Base-by-base conservation (phyloP, 2,888 invertebrate species). In the Dichetophora obliterata region DNA sequence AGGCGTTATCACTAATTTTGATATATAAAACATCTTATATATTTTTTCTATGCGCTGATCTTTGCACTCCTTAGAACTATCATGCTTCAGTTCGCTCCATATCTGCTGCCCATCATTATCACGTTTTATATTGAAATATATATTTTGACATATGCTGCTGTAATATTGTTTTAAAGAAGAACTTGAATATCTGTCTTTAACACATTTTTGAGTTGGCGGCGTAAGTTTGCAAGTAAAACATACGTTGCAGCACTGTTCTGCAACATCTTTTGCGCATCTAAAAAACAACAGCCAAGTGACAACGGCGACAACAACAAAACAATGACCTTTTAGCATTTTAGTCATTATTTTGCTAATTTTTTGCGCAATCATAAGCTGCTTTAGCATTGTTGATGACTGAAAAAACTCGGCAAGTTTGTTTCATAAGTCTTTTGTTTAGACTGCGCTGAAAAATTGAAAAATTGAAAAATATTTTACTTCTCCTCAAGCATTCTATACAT, bases 341-440 rank as follows among this genome's bases (percentile, higher is more conserved):
- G 43, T 43, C 57, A 54, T 54, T 22, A 19, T 6, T 59, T 59
- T 27, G 57, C 57, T 43, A 43, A 59, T 59, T 59, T 59, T 59
- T 59, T 59, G 57, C 57, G n/a, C 54, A 54, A 22, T 54, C 54
- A 54, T 22, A 19, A 54, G 54, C 6, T 19, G 50, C n/a, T 5
- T 5, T 22, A 19, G 2, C 19, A 19, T 5, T 9, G 54, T 16
- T 19, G n/a, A 31, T 14, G 66, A 37, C 48, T 66, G 43, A 48
- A 66, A 70, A 19, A 31, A n/a, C 31, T 52, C 59, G 43, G 52
- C 72, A 72, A 59, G 72, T 72, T 61, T 61, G 72, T 61, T 24
- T 43, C 61, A 48, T 34, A 48, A 59, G 61, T 72, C 72, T 72
- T 72, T 72, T 48, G 61, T 72, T 72, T 27, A 48, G 22, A 1